Evolutionary conservation across 2,888 invertebrate species (phyloP), one percentile per base, ranked within the genome.

Genomic region (Standfussiana lucernea): DNA sequence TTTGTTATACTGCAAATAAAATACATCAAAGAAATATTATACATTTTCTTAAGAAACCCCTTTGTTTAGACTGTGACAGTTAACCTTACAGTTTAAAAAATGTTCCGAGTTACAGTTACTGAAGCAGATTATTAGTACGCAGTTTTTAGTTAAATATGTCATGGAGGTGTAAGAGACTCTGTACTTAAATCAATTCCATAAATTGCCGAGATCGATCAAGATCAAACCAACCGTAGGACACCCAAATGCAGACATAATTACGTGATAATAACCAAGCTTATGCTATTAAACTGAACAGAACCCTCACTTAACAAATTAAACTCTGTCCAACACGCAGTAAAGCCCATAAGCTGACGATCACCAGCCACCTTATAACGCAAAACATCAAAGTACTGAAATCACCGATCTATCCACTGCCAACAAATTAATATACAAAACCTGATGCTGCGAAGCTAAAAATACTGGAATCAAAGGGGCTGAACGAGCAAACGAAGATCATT

Each of bases 401-500:
- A 93, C 91, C 90, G 89, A 88, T 90, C 88, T 90, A 92, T 91
- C 92, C 92, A 93, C 91, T 90, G 89, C 90, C 89, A 94, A 94
- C 96, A 96, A 95, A 96, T 96, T 96, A 95, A 94, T 96, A 94
- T 93, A 94, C 94, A 95, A 94, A 95, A 94, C 93, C 93, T 94
- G 91, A 95, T 93, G 93, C 91, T 92, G 93, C 92, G 89, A 90
- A 93, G 93, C 96, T 96, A 96, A 96, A 96, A 96, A 96, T 96
- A 96, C 90, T 89, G 90, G 93, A 96, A 96, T 96, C 96, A 96
- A 96, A 96, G 96, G 96, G 95, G 96, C 95, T 94, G 92, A 91
- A 91, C 91, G 91, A 92, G 92, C 91, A 93, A 93, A 94, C 93
- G 94, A 94, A 95, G 95, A 96, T 95, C 94, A 95, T 95, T 96